Evolutionary conservation across 2,113 vertebrate genomes (phyloP).

Genomic region (Bubo scandiacus): DNA sequence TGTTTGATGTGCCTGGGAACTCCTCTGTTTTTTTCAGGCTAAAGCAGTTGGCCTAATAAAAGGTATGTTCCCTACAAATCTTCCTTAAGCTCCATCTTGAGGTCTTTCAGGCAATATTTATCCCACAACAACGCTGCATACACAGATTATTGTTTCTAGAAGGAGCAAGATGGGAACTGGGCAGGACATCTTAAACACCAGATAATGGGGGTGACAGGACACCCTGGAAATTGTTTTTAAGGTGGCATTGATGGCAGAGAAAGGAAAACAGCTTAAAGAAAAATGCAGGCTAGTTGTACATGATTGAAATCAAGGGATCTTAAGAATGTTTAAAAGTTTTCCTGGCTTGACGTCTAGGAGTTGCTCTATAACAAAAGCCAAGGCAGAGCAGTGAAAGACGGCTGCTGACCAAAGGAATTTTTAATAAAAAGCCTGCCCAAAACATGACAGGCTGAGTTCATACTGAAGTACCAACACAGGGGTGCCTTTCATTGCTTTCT

Average conservation of each 20-base stretch:
- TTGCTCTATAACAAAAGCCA: background rate
- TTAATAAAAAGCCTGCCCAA: background rate
- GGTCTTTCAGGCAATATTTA: background rate
- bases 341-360: background rate
- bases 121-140: background rate
- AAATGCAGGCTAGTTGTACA: accelerated
- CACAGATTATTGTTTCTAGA: background rate
- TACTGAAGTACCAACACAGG: background rate
- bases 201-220: background rate
- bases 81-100: background rate
- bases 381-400: background rate
- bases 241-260: background rate
- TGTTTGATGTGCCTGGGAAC: background rate
- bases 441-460: background rate
- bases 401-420: background rate
- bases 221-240: background rate
- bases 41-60: background rate
- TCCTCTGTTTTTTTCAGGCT: background rate
- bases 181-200: background rate
- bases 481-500: background rate
- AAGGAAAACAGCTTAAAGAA: background rate
- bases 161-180: background rate
- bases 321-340: background rate
- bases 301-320: background rate
- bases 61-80: background rate